These are phyloP conservation scores for human DNA, from an alignment of 2,113 vertebrate species.

Conservation along the genomic window DNA sequence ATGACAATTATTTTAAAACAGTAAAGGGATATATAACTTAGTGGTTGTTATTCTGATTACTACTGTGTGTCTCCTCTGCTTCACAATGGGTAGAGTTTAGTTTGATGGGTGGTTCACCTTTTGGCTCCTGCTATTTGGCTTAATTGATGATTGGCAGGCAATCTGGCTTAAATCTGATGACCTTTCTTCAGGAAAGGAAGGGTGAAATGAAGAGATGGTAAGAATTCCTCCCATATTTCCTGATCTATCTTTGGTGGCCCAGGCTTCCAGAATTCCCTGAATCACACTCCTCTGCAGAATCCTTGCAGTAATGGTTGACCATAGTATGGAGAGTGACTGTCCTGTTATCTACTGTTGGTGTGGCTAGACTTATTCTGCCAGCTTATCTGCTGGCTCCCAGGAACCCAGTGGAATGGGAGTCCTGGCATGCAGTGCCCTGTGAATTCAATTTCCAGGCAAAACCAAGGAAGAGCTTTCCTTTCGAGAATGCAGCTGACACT, in stretches of 20 bases:
- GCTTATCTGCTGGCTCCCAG: background rate
- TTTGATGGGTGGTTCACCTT: background rate
- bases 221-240: background rate
- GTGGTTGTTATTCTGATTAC: background rate
- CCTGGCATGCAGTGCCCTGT: fast-evolving
- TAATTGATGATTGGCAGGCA: background rate
- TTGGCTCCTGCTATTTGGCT: background rate
- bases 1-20: background rate
- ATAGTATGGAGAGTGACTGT: background rate
- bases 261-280: background rate
- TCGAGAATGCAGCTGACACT: background rate
- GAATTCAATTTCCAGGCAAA: background rate
- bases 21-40: background rate
- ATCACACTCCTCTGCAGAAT: background rate
- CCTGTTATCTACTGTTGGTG: fast-evolving
- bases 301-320: too few relatives aligned
- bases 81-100: background rate
- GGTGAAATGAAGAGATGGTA: background rate
- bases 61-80: background rate
- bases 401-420: background rate
- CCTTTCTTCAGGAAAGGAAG: background rate
- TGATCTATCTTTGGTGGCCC: background rate
- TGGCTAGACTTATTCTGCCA: background rate
- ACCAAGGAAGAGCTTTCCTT: background rate
- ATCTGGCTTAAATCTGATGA: background rate